Evolutionary conservation across 2,113 vertebrate genomes (phyloP), one percentile per base, ranked within the genome.

Genomic region (Psephotus haematonotus): DNA sequence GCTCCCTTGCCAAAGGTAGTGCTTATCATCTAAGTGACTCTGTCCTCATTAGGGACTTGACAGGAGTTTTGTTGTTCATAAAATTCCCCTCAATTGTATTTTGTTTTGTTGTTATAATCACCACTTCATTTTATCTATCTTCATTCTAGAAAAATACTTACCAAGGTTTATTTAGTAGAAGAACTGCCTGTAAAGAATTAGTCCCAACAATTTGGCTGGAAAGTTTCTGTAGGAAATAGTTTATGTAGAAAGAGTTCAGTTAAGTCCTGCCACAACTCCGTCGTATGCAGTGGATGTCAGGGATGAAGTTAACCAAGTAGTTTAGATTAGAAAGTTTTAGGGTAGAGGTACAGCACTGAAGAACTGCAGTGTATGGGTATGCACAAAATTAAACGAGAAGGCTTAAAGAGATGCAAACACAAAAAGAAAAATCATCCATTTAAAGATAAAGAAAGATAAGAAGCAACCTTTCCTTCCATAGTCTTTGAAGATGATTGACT

Each of bases 131-230:
- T 90, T 76, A 75, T 67, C 52, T 44, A 75, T 67, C 55, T 44
- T 44, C 64, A 22, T 31, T 86, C 79, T 68, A 65, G 24, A 43
- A 83, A 29, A 33, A n/a, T 88, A 59, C 93, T 94, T 95, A 86
- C 93, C 46, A 75, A 87, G 52, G 20, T 37, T 92, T 79, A 31
- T 63, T 85, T 71, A 70, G 86, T 57, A 88, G 91, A 96, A 86
- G 91, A 96, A 82, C 60, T 72, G 39, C 67, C 90, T 96, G 27
- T 84, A 95, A 95, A 74, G 83, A 92, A 94, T 88, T 68, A 86
- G 70, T 60, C 71, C n/a, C 31, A 52, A 82, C 37, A 95, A 35
- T 95, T 94, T 84, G 84, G 55, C 72, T 79, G 49, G 67, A 79
- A 94, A 92, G 64, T 22, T 62, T 55, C 43, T 11, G 24, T 81